phyloP scores from a whole-genome alignment of 2,888 invertebrate species.

The Catocala fraxini region DNA sequence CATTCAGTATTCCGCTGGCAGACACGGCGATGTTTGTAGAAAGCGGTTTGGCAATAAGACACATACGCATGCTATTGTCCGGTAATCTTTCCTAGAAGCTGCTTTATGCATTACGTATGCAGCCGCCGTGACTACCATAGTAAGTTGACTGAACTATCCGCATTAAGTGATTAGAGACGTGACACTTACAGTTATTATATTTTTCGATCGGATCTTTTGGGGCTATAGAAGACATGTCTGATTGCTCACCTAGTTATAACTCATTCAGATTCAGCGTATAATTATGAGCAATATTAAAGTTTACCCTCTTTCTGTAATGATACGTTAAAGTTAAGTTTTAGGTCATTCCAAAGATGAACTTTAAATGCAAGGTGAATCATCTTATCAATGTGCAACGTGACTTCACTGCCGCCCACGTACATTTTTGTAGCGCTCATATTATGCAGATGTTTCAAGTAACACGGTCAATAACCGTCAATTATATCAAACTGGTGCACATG shows the following conservation, averaged over 20 bases:
- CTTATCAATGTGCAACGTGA: constrained; percentile 59
- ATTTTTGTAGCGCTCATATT: constrained; percentile 50
- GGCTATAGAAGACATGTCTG: background rate
- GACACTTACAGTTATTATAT: constrained; percentile 20
- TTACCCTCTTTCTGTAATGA: constrained; percentile 10
- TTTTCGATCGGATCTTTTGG: constrained; percentile 17
- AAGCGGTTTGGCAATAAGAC: constrained; percentile 85
- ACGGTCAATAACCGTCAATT: constrained; percentile 47
- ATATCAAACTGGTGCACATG: constrained; percentile 45
- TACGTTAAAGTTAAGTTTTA: constrained; percentile 62
- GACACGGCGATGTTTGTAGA: constrained; percentile 76
- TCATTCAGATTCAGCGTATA: background rate
- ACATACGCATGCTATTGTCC: constrained; percentile 80
- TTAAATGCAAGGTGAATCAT: constrained; percentile 74
- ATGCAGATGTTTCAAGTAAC: constrained; percentile 50
- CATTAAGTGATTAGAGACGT: constrained; percentile 41
- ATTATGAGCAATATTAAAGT: constrained; percentile 1
- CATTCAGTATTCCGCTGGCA: constrained; percentile 77
- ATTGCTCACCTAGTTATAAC: background rate
- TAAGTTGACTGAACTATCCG: constrained; percentile 34
- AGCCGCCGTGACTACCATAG: constrained; percentile 73
- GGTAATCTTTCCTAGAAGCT: constrained; percentile 85
- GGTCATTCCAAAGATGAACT: constrained; percentile 67
- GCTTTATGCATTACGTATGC: constrained; percentile 75
- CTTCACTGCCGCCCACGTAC: constrained; percentile 64